These are phyloP conservation scores for Eulemur macaco DNA, from an alignment of 2,113 vertebrate species.

Conservation along the genomic window DNA sequence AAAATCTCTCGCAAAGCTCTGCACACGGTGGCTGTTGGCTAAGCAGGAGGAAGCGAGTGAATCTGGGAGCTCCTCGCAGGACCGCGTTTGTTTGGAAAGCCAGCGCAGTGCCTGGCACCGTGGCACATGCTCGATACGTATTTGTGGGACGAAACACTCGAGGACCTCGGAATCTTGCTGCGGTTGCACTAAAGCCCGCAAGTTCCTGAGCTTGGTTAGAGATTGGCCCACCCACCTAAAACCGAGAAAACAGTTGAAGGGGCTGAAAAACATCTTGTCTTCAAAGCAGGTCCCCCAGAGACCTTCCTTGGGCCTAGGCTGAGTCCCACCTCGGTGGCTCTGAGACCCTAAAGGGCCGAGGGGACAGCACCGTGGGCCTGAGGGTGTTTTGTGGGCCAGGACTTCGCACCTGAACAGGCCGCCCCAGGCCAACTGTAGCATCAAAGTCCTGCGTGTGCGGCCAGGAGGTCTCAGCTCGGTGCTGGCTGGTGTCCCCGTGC, in stretches of 20 bases:
- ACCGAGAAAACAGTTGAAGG: background rate
- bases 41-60: background rate
- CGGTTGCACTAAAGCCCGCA: background rate
- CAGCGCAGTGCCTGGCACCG: fast-evolving
- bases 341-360: background rate
- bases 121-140: background rate
- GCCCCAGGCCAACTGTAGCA: fast-evolving
- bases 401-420: background rate
- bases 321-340: background rate
- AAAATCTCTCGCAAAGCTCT: background rate
- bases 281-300: background rate
- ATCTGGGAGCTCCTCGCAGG: background rate
- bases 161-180: background rate
- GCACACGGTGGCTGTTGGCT: background rate
- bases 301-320: background rate
- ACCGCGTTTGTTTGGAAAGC: background rate
- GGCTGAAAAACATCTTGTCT: background rate
- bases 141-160: background rate
- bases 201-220: background rate
- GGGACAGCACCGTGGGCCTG: fast-evolving
- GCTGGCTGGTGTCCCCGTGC: background rate
- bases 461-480: no score
- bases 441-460: fast-evolving
- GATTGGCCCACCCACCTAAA: background rate
- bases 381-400: background rate